A percentile compares a stretch with the other conserved stretches of the same genome.
These are phyloP conservation scores for Eulacestoma nigropectus DNA, from an alignment of 2,113 vertebrate genomes.

Conservation along the genomic window DNA sequence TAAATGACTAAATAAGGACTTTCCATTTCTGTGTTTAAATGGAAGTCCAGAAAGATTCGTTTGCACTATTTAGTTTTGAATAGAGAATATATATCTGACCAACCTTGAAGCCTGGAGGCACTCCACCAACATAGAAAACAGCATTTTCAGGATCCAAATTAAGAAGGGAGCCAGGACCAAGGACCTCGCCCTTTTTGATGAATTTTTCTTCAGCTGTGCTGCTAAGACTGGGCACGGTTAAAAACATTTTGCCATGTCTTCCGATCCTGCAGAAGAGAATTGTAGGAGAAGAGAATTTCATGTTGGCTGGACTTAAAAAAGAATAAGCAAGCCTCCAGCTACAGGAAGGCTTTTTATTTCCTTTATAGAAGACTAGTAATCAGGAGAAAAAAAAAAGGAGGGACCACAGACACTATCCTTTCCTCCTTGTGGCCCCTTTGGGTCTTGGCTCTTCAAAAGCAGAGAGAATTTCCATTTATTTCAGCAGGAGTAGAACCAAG, in stretches of 20 bases:
- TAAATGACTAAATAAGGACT: background rate
- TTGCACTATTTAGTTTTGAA: background rate
- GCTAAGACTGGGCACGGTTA: slow-evolving; percentile 88
- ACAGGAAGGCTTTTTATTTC: background rate
- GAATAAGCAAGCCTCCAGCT: background rate
- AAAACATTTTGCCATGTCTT: slow-evolving; percentile 89
- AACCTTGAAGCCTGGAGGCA: slow-evolving; percentile 84
- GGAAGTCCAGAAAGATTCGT: background rate
- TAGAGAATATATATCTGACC: background rate
- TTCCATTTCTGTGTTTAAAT: background rate
- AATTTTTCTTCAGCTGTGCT: slow-evolving; percentile 93
- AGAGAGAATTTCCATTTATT: background rate
- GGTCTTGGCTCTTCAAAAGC: background rate
- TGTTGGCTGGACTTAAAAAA: background rate
- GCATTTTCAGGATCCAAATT: slow-evolving; percentile 84
- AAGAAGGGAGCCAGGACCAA: slow-evolving; percentile 84
- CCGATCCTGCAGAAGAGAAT: slow-evolving; percentile 78
- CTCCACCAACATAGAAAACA: slow-evolving; percentile 92
- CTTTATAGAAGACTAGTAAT: background rate
- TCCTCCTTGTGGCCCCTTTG: background rate
- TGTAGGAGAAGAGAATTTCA: background rate
- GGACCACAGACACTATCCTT: background rate
- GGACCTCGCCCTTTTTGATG: slow-evolving; percentile 89
- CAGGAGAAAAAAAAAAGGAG: background rate
- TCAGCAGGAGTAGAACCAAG: background rate